These are phyloP conservation scores for Erpornis zantholeuca DNA, from an alignment of 2,113 vertebrate species.

Conservation along the genomic window DNA sequence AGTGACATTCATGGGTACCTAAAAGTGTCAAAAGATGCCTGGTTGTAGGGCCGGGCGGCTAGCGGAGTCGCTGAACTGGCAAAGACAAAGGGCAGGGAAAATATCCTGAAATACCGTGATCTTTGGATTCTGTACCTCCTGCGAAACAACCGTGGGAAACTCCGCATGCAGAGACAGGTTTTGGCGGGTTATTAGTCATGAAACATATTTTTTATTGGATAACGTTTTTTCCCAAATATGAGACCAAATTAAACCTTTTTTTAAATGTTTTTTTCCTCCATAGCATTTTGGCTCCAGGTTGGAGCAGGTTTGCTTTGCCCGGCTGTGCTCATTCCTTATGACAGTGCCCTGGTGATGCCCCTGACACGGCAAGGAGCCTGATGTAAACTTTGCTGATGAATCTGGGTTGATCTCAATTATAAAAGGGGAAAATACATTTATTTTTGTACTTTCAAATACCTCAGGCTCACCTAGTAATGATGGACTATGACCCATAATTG, in stretches of 20 bases:
- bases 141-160: not conserved
- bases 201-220: not conserved
- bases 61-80: rapidly evolving
- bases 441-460: not conserved
- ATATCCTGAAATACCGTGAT: not conserved
- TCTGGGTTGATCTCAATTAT: not conserved
- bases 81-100: not conserved
- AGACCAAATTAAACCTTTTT: not conserved
- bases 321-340: not conserved
- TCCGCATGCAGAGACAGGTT: not conserved
- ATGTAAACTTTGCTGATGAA: not conserved
- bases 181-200: not conserved
- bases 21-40: rapidly evolving
- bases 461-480: not conserved
- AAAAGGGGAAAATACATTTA: not conserved
- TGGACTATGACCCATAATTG: rapidly evolving
- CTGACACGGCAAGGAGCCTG: rapidly evolving
- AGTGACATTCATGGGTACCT: not conserved
- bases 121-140: not conserved
- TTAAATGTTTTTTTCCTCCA: rapidly evolving
- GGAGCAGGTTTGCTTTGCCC: not conserved
- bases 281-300: rapidly evolving
- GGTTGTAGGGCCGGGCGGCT: rapidly evolving
- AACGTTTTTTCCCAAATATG: not conserved
- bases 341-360: not conserved